phyloP scores from a whole-genome alignment of 2,797 vertebrate species.

The Rhinichthys osculus region DNA sequence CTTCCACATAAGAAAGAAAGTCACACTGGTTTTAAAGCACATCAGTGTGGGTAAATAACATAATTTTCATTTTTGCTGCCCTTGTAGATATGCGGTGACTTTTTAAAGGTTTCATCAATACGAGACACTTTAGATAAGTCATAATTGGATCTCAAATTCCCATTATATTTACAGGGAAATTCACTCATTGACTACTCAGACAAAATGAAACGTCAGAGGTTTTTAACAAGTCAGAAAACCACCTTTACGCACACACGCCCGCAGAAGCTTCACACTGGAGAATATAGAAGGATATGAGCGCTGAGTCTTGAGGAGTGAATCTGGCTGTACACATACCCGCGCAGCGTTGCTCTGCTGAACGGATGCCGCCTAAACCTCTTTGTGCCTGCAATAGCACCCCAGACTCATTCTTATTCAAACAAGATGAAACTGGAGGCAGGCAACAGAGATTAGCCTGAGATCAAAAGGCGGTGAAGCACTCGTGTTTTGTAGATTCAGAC shows the following conservation, averaged over 20 bases:
- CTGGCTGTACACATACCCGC: slow-evolving; percentile 39
- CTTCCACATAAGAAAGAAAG: too few relatives aligned
- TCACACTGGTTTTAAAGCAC: background rate
- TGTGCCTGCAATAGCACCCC: slow-evolving; percentile 78
- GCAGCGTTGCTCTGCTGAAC: slow-evolving; percentile 66
- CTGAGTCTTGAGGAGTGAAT: background rate
- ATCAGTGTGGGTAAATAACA: background rate
- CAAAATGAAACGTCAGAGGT: slow-evolving; percentile 44
- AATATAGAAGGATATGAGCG: slow-evolving; percentile 37
- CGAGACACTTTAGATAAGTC: slow-evolving; percentile 3
- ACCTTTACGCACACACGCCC: slow-evolving; percentile 31
- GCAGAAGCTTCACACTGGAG: slow-evolving; percentile 32
- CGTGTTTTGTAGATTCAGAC: slow-evolving; percentile 80
- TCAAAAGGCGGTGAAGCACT: slow-evolving; percentile 79
- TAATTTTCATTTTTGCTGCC: background rate
- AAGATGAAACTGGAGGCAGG: slow-evolving; percentile 82
- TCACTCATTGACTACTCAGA: slow-evolving; percentile 40
- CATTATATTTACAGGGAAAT: slow-evolving; percentile 39
- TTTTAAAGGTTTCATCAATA: background rate
- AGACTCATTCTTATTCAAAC: slow-evolving; percentile 83
- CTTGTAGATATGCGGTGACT: too few relatives aligned
- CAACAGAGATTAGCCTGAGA: slow-evolving; percentile 83
- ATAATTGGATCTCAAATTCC: slow-evolving; percentile 29
- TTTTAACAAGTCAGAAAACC: slow-evolving; percentile 36
- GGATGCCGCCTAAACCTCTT: slow-evolving; percentile 76